Conservation (phyloP, 2,797 vertebrate species). For the Anomalospiza imberbis region DNA sequence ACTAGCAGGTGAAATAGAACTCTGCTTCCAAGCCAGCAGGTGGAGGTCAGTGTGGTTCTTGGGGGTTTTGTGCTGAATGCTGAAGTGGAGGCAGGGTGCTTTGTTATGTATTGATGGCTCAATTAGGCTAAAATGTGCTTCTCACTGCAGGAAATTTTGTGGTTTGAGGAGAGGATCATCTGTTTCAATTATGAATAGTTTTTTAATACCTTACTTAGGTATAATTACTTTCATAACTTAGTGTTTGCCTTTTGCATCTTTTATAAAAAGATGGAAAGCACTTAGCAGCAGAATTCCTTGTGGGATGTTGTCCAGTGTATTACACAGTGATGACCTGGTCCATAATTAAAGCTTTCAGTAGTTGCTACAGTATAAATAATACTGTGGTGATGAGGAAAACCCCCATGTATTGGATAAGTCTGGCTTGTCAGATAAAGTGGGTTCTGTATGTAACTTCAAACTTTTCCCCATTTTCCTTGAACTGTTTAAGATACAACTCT, state of each 20-base stretch:
- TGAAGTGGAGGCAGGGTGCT: neutral
- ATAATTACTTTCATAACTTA: neutral
- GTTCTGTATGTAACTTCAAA: neutral
- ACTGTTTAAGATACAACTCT: neutral
- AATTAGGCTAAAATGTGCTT: neutral
- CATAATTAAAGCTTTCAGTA: neutral
- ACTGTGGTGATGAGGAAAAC: neutral
- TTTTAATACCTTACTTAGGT: neutral
- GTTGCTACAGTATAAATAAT: neutral
- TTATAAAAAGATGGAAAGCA: neutral
- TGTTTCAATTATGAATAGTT: neutral
- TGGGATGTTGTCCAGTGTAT: neutral
- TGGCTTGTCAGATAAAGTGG: neutral
- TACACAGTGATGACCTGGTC: accelerated
- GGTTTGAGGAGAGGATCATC: neutral
- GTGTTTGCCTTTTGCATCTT: neutral
- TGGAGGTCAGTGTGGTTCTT: neutral
- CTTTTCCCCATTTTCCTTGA: neutral
- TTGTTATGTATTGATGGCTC: neutral
- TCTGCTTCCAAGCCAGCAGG: neutral
- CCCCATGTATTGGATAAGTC: neutral
- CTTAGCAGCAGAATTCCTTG: neutral
- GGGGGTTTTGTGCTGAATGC: neutral
- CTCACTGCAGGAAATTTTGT: neutral
- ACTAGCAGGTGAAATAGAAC: neutral